A percentile compares a stretch with the other conserved stretches of the same genome.
Conservation (phyloP, 2,888 invertebrate species). For the Volucella inflata region DNA sequence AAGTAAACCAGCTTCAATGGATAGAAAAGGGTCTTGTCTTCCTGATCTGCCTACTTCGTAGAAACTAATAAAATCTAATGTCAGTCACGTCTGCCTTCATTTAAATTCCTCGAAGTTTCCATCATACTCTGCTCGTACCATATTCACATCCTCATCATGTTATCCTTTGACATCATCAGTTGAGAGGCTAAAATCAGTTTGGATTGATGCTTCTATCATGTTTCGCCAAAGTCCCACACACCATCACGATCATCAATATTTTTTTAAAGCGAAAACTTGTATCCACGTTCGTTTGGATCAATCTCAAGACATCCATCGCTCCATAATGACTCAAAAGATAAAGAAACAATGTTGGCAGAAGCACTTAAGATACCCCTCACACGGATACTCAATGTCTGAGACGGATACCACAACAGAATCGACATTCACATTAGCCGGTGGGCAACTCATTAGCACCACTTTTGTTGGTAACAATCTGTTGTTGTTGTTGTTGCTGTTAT, state of each 20-base stretch:
- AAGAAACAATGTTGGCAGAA: conserved; percentile 49
- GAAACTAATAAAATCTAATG: conserved; percentile 64
- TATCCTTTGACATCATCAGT: conserved; percentile 60
- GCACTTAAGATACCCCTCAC: conserved; percentile 42
- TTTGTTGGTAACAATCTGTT: conserved; percentile 13
- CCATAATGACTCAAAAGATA: conserved; percentile 57
- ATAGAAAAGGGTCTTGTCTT: too few relatives aligned
- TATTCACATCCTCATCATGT: conserved; percentile 32
- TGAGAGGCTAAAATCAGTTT: conserved; percentile 39
- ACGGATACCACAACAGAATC: conserved; percentile 22
- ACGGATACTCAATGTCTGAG: not conserved
- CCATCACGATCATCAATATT: conserved; percentile 63
- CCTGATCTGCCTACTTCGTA: not conserved
- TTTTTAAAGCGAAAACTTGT: conserved; percentile 56
- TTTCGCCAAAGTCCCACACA: conserved; percentile 59
- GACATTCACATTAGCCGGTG: conserved; percentile 61
- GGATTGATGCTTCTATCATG: conserved; percentile 65
- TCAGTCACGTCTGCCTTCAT: conserved; percentile 57
- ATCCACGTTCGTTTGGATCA: conserved; percentile 51
- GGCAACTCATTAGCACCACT: conserved; percentile 75
- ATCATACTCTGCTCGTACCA: not conserved
- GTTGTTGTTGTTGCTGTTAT: not conserved
- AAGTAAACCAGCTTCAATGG: too few relatives aligned
- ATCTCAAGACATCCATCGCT: conserved; percentile 62
- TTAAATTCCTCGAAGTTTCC: conserved; percentile 7